Evolutionary conservation across 2,113 vertebrate species (phyloP).

Genomic region (Excalfactoria chinensis): DNA sequence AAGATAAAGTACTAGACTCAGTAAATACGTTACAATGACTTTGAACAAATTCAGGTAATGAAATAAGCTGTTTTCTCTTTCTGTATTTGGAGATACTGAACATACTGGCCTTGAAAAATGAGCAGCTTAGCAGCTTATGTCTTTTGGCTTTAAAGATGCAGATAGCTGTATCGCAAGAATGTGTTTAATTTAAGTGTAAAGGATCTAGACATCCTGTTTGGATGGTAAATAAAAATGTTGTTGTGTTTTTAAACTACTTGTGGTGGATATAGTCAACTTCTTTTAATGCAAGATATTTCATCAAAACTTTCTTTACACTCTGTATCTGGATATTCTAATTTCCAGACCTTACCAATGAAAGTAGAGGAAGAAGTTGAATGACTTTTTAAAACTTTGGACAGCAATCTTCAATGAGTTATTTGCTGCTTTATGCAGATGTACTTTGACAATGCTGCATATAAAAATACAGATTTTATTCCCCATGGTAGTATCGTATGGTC

Average conservation of each 20-base stretch:
- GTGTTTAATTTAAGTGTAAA: background rate
- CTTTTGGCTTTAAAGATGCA: background rate
- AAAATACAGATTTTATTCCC: background rate
- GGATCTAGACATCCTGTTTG: background rate
- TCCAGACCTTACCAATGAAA: background rate
- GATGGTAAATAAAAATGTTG: background rate
- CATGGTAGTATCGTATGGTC: background rate
- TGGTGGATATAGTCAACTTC: background rate
- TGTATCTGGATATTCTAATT: background rate
- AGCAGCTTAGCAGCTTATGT: background rate
- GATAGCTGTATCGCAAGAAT: background rate
- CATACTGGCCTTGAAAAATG: background rate
- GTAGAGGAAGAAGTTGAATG: background rate
- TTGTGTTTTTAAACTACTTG: background rate
- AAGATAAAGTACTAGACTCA: background rate
- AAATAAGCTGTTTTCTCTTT: background rate
- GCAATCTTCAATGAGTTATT: background rate
- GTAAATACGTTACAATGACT: background rate
- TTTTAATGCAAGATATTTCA: background rate
- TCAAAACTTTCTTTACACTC: background rate
- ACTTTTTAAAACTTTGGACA: background rate
- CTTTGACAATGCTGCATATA: background rate
- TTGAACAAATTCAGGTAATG: background rate
- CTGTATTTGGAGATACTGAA: background rate
- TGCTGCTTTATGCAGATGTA: background rate